Base-by-base conservation (phyloP, 2,113 vertebrate species). In the Melanostigma gelatinosum region DNA sequence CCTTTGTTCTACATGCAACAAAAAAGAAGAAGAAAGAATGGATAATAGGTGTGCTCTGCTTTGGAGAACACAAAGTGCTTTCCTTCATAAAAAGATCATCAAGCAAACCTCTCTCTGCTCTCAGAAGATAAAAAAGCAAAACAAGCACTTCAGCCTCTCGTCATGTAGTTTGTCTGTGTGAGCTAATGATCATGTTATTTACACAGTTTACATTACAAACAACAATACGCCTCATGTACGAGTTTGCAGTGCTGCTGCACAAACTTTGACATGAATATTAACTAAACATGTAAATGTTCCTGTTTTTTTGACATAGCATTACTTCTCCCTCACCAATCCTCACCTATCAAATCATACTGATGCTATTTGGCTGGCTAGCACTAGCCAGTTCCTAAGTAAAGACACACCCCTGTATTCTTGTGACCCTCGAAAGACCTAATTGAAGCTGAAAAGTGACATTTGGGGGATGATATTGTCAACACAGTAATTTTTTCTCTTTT, bases 11-110 rank as follows among this genome's bases (percentile, higher is more conserved):
- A 32, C 71, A 42, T 44, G 73, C 32, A 52, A 75, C 65, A 70
- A 0, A 44, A 83, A 64, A 22, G 80, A 65, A 20, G 22, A 70
- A 64, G 27, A 83, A 65, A 20, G 22, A 70, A 38, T 58, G 32
- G 18, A 76, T 66, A 52, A 34, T 11, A 34, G 54, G 22, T 63
- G 36, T 20, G 36, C 15, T 71, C 60, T 62, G 54, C 72, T 72
- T 67, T 27, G 20, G 48, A 75, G 40, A 78, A 61, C 57, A 64
- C 24, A 62, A 32, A 40, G 36, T 75, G 34, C 7, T 27, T 44
- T 52, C 1, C 36, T 42, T 65, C 2, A 22, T 46, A 55, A 27
- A 22, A 50, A 24, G 32, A 13, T 52, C 0, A 4, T 60, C 6
- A 13, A 36, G 38, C 16, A 50, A 29, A 67, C 32, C 8, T 50